Percentiles rank a stretch among this genome's conserved stretches.
Conservation (phyloP, 1,140 invertebrate species). For the Aphelenchoides fujianensis region DNA sequence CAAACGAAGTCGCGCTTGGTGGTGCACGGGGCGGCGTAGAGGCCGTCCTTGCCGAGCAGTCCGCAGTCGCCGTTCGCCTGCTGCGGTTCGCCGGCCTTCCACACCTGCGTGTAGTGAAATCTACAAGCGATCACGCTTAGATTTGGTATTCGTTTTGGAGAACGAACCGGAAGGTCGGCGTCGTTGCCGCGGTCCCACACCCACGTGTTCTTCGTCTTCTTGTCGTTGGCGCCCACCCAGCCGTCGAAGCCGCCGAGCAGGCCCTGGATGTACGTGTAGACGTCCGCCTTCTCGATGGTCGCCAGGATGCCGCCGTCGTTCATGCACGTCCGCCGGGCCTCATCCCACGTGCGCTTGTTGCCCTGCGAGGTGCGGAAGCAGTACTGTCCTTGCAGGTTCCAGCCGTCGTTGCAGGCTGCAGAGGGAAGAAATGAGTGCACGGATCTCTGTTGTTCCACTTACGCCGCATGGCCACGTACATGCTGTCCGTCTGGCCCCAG, state of each 20-base stretch:
- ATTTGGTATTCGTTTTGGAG: too few relatives aligned
- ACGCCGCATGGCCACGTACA: conserved; percentile 9
- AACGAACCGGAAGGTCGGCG: too few relatives aligned
- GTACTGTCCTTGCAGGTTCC: background rate
- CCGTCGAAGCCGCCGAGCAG: background rate
- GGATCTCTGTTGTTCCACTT: background rate
- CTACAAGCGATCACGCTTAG: too few relatives aligned
- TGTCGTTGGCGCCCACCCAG: conserved; percentile 16
- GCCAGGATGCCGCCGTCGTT: background rate
- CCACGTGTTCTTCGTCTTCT: background rate
- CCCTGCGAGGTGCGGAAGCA: background rate
- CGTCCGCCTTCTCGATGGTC: background rate
- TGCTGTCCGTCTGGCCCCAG: background rate
- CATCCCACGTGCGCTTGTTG: background rate
- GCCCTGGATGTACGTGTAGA: background rate
- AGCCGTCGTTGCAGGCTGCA: conserved; percentile 10
- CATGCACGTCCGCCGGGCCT: conserved; percentile 3
- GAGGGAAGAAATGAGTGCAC: background rate
- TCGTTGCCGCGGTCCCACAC: conserved; percentile 11
- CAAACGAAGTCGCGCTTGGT: background rate
- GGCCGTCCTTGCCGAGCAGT: background rate
- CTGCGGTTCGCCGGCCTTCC: conserved; percentile 6
- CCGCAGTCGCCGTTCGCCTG: background rate
- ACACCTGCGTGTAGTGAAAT: background rate
- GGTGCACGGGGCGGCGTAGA: background rate